phyloP scores from a whole-genome alignment of 1,140 invertebrate species.

The Zaprionus camerounensis region DNA sequence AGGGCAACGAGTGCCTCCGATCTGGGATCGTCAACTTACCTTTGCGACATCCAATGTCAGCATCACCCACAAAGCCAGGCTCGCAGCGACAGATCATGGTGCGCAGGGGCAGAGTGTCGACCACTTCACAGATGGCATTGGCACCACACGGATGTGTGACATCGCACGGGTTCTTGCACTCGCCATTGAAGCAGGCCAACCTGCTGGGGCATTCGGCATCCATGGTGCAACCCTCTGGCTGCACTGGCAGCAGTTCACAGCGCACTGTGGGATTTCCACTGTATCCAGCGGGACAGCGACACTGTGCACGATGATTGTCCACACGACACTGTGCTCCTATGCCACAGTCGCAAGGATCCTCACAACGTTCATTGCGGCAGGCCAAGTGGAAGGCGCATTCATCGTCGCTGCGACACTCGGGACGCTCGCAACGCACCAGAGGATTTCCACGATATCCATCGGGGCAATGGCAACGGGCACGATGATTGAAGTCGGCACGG shows the following conservation, averaged over 20 bases:
- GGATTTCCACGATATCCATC: slow-evolving; percentile 91
- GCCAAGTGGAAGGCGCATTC: slow-evolving; percentile 91
- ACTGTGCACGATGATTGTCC: slow-evolving; percentile 90
- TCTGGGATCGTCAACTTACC: slow-evolving; percentile 80
- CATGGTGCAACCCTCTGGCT: slow-evolving; percentile 89
- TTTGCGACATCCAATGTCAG: slow-evolving; percentile 91
- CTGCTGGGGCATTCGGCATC: slow-evolving; percentile 94
- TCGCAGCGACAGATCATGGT: slow-evolving; percentile 95
- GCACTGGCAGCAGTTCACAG: slow-evolving; percentile 87
- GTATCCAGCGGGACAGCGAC: slow-evolving; percentile 93
- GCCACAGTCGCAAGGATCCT: slow-evolving; percentile 91
- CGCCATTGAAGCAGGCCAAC: slow-evolving; percentile 91
- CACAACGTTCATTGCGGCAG: slow-evolving; percentile 90
- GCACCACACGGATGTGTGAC: slow-evolving; percentile 91
- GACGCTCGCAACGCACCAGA: slow-evolving; percentile 89
- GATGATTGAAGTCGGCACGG: slow-evolving; percentile 89
- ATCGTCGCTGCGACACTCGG: slow-evolving; percentile 90
- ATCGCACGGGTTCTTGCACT: slow-evolving; percentile 93
- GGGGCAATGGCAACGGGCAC: slow-evolving; percentile 91
- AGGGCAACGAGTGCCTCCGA: slow-evolving; percentile 3
- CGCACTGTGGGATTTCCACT: slow-evolving; percentile 90
- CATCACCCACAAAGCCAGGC: slow-evolving; percentile 92
- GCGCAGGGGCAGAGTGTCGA: slow-evolving; percentile 93
- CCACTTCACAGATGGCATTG: slow-evolving; percentile 91
- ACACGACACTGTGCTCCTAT: slow-evolving; percentile 90